These are phyloP conservation scores for Drosophila varians DNA, from an alignment of 1,140 invertebrate genomes.

Conservation along the genomic window DNA sequence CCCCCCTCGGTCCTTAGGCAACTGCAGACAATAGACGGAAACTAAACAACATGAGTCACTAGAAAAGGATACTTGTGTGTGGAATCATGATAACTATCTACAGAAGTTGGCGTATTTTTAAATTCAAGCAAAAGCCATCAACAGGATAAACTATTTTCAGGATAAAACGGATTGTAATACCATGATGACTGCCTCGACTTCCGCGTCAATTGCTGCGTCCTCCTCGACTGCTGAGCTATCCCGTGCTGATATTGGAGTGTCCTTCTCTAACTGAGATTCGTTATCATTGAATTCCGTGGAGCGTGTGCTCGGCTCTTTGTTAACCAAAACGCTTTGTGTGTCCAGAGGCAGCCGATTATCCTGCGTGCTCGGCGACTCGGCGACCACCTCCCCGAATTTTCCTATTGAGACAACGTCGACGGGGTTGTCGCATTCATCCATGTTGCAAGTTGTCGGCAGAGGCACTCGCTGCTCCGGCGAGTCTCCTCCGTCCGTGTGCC, in stretches of 20 bases:
- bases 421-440: slow-evolving; percentile 84
- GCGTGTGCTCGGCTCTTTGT: slow-evolving; percentile 15
- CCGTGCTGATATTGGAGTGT: slow-evolving; percentile 3
- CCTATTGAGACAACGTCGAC: slow-evolving; percentile 73
- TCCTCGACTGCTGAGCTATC: slow-evolving; percentile 37
- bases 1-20: neutral
- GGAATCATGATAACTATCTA: slow-evolving; percentile 16
- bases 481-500: slow-evolving; percentile 37
- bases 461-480: slow-evolving; percentile 63
- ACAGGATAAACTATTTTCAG: neutral
- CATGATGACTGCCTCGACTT: slow-evolving; percentile 80
- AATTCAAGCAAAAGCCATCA: neutral
- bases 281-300: slow-evolving; percentile 24
- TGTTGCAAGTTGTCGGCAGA: slow-evolving; percentile 71
- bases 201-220: slow-evolving; percentile 68
- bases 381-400: slow-evolving; percentile 23
- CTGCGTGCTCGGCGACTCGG: slow-evolving; percentile 15
- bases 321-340: neutral
- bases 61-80: neutral
- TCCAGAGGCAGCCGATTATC: neutral
- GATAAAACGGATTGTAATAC: slow-evolving; percentile 40
- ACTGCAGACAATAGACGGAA: slow-evolving; percentile 29
- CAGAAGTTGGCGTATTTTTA: neutral
- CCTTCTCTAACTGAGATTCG: slow-evolving; percentile 22
- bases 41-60: slow-evolving; percentile 38